phyloP scores from a whole-genome alignment of 2,888 invertebrate species.

The Dichetophora obliterata region DNA sequence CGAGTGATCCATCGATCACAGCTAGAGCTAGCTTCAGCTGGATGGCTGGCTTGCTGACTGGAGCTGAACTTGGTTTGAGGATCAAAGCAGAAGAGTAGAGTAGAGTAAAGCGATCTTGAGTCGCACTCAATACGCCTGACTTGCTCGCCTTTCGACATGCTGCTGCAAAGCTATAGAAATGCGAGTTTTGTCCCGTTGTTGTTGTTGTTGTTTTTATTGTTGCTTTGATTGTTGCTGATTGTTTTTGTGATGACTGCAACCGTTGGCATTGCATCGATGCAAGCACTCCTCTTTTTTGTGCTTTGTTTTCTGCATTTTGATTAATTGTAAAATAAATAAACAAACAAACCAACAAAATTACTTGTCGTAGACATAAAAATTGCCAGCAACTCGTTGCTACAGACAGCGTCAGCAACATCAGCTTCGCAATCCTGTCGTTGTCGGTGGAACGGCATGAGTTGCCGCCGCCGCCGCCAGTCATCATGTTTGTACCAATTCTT shows the following conservation, averaged over 20 bases:
- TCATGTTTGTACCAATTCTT: slow-evolving; percentile 9
- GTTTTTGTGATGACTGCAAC: neutral
- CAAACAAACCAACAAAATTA: slow-evolving; percentile 17
- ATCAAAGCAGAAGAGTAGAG: neutral
- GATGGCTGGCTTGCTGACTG: slow-evolving; percentile 1
- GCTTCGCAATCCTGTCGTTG: slow-evolving; percentile 36
- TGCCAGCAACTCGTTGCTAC: slow-evolving; percentile 36
- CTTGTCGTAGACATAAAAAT: slow-evolving; percentile 39
- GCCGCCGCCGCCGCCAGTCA: neutral
- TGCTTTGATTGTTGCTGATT: no score
- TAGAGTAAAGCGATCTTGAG: neutral
- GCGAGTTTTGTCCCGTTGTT: neutral
- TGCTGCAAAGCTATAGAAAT: neutral
- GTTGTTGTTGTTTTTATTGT: slow-evolving; percentile 1
- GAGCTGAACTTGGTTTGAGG: no score
- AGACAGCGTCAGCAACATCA: slow-evolving; percentile 41
- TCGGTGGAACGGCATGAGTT: slow-evolving; percentile 11
- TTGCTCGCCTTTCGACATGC: slow-evolving; percentile 21
- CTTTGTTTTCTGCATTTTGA: slow-evolving; percentile 22
- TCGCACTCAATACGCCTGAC: neutral
- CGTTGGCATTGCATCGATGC: neutral
- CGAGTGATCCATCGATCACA: slow-evolving; percentile 35
- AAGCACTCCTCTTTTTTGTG: slow-evolving; percentile 16
- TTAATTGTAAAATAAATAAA: slow-evolving; percentile 32
- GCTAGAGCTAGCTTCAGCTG: neutral